Base-by-base conservation (phyloP, 2,888 invertebrate species). In the Xanthorhoe spadicearia region DNA sequence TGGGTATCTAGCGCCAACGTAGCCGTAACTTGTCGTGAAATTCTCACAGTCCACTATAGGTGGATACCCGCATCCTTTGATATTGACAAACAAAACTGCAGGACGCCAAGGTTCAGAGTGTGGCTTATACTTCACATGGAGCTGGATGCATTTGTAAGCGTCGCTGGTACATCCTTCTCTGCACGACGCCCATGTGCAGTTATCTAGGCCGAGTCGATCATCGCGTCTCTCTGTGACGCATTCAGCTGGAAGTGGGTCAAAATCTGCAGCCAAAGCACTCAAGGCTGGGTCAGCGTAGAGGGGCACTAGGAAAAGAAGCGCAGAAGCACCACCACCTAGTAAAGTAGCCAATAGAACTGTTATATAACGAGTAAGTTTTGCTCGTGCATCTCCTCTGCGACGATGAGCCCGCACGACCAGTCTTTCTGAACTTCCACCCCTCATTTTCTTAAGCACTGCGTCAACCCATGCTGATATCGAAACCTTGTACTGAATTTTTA, bases 41-140 rank as follows among this genome's bases (percentile, higher is more conserved):
- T 96, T 96, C 74, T 94, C 94, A 87, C 97, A 97, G 78, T 96
- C 95, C 65, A 97, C 96, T 55, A 93, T 90, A 48, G 97, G 97
- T 13, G 97, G 97, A 83, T 97, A 97, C 8, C 97, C 97, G 86
- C 97, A 97, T 63, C 97, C 97, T 83, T 97, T 97, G 81, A 97
- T 96, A 87, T 97, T 97, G 60, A 97, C 96, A 82, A 96, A 94
- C 55, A 97, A 89, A 50, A 95, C 94, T 4, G 95, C 95, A 56
- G 95, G 94, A 32, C 94, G 90, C 88, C 94, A 93, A 71, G 93
- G 90, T 61, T 87, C 89, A 15, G 83, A 73, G 56, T 93, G 82
- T 59, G 94, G 81, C 77, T 94, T 94, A 76, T 95, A 95, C 56
- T 94, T 94, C 10, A 96, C 95, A 83, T 95, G 95, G 46, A 96